phyloP scores from a whole-genome alignment of 2,113 vertebrate species.

The Austrofundulus limnaeus region DNA sequence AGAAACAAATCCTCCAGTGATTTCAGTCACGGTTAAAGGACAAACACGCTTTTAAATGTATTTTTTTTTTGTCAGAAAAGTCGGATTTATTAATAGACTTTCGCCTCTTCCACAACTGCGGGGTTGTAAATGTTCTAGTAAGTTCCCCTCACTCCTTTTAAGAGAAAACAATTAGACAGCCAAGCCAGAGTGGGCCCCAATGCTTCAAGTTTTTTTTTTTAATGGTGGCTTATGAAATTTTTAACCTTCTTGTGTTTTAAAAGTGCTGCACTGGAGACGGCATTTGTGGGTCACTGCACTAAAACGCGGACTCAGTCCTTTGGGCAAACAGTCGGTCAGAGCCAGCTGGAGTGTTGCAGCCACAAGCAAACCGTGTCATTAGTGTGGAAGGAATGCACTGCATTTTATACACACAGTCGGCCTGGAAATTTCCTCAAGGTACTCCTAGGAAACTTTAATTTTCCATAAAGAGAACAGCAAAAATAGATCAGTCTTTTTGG shows the following conservation, averaged over 20 bases:
- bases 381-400: conserved; percentile 27
- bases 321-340: conserved; percentile 57
- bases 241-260: conserved; percentile 63
- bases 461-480: conserved; percentile 25
- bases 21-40: conserved; percentile 1
- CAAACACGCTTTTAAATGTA: conserved; percentile 8
- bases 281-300: conserved; percentile 62
- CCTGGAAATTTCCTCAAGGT: conserved; percentile 12
- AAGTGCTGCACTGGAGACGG: conserved; percentile 41
- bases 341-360: conserved; percentile 34
- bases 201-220: conserved; percentile 74
- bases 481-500: conserved; percentile 31
- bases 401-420: conserved; percentile 33
- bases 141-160: conserved; percentile 54
- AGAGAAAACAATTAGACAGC: conserved; percentile 57
- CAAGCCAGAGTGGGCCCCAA: conserved; percentile 31
- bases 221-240: conserved; percentile 73
- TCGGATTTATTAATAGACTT: conserved; percentile 41
- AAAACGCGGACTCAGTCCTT: conserved; percentile 56
- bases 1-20: conserved; percentile 14
- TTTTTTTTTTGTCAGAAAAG: conserved; percentile 23
- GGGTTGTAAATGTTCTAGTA: conserved; percentile 38
- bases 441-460: conserved; percentile 26
- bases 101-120: conserved; percentile 44
- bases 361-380: conserved; percentile 38